Evolutionary conservation across 1,140 invertebrate species (phyloP).

Genomic region (Panagrolaimus sp.): DNA sequence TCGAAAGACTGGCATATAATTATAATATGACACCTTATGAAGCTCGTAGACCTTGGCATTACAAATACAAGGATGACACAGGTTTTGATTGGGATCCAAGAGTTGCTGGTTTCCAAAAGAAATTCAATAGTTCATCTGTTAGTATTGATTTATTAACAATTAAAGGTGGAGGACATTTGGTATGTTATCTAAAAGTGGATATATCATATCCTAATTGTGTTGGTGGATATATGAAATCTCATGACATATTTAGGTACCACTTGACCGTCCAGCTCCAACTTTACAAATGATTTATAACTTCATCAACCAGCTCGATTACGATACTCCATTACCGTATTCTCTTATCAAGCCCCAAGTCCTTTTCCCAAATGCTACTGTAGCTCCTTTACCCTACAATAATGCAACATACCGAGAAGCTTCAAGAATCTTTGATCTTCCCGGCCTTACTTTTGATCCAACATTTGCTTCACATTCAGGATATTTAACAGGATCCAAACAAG

Average conservation of each 20-base stretch:
- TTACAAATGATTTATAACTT: slow-evolving; percentile 44
- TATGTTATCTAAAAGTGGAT: no score
- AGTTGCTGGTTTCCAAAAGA: neutral
- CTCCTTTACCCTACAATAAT: neutral
- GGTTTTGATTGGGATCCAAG: neutral
- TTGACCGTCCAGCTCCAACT: slow-evolving; percentile 33
- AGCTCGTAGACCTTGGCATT: neutral
- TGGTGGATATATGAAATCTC: no score
- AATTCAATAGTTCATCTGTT: neutral
- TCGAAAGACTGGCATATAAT: slow-evolving; percentile 29
- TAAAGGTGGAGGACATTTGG: slow-evolving; percentile 33
- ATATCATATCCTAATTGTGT: no score
- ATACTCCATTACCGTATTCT: neutral
- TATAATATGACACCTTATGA: neutral
- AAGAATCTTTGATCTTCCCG: slow-evolving; percentile 38
- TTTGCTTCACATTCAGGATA: slow-evolving; percentile 56
- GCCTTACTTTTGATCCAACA: slow-evolving; percentile 41
- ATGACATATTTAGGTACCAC: slow-evolving; percentile 22
- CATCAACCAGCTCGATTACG: slow-evolving; percentile 26
- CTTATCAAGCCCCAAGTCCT: neutral
- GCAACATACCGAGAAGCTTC: neutral
- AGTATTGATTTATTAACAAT: slow-evolving; percentile 34
- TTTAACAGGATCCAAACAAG: slow-evolving; percentile 28
- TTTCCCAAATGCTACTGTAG: neutral
- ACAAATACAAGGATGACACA: neutral